Conservation (phyloP, 2,888 invertebrate species). For the Polymixis flavicincta region DNA sequence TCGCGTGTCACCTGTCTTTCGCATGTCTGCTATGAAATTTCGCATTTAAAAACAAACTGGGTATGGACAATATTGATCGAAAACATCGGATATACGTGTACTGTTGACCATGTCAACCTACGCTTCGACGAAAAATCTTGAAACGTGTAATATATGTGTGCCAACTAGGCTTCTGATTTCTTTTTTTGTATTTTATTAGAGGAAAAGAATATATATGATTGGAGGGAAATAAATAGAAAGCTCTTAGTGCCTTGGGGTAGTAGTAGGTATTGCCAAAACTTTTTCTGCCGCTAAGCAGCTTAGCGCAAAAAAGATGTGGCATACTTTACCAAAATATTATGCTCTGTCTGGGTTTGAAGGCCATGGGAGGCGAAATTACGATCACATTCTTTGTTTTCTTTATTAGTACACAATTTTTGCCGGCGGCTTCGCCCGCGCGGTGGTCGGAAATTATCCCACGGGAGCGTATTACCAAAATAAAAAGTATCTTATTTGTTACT, state of each 20-base stretch:
- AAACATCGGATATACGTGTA: background rate
- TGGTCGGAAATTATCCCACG: no score
- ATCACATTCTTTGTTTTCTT: background rate
- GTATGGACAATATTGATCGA: background rate
- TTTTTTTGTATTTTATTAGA: background rate
- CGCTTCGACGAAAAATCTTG: background rate
- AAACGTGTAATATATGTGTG: background rate
- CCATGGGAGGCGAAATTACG: background rate
- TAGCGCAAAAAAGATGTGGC: background rate
- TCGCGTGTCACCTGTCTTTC: constrained; percentile 33
- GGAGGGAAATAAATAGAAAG: background rate
- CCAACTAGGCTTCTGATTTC: background rate
- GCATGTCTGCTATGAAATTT: constrained; percentile 11
- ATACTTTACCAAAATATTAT: background rate
- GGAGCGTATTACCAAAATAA: no score
- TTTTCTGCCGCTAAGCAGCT: constrained; percentile 18
- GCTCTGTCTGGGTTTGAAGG: background rate
- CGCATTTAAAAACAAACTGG: constrained; percentile 5
- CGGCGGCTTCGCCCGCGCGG: no score
- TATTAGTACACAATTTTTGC: background rate
- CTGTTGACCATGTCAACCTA: background rate
- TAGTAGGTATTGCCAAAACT: constrained; percentile 1
- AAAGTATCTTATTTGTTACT: no score
- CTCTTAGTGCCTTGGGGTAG: background rate
- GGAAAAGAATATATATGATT: background rate